Evolutionary conservation across 2,113 vertebrate genomes (phyloP), one percentile per base, ranked within the genome.

Genomic region (Sylvilagus bachmani): DNA sequence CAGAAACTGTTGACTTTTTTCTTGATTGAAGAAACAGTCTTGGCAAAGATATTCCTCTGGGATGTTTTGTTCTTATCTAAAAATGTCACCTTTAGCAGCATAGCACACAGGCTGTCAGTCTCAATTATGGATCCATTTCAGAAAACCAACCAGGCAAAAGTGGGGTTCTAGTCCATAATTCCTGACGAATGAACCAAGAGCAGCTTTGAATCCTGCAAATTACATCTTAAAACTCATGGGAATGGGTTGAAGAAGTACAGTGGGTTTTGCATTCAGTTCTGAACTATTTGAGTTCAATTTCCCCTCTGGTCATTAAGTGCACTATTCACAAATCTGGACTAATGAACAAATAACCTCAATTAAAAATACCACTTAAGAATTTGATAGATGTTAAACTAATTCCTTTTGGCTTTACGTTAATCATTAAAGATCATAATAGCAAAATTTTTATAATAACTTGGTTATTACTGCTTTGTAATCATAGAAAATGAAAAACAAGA

Each of bases 301-400:
- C 33, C n/a, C 74, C 12, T 94, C 10, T 71, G 49, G 58, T 22
- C 17, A 75, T 67, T n/a, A 64, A 80, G 21, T 13, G 11, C 7
- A 75, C 17, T 69, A 36, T 51, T 67, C 36, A 80, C 64, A 81
- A 93, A 92, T 55, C 7, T 53, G 19, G 69, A 58, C 38, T 67
- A 82, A 85, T 95, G n/a, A 74, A 86, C 31, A 69, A 88, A 69
- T 33, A 92, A 80, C 91, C 66, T 21, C 62, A 70, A 75, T 62
- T 36, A 44, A 94, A 83, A 81, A 90, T 55, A 77, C 8, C 25
- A 22, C 12, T 0, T n/a, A 71, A 88, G 38, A 17, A 58, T 58
- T 58, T 58, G 55, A 13, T 58, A 58, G 55, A 3, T 58, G 55
- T 90, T 87, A 83, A 78, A 74, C 2, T 66, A 58, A 94, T 85